Evolutionary conservation across 2,888 invertebrate genomes (phyloP).

Genomic region (Acleris literana): DNA sequence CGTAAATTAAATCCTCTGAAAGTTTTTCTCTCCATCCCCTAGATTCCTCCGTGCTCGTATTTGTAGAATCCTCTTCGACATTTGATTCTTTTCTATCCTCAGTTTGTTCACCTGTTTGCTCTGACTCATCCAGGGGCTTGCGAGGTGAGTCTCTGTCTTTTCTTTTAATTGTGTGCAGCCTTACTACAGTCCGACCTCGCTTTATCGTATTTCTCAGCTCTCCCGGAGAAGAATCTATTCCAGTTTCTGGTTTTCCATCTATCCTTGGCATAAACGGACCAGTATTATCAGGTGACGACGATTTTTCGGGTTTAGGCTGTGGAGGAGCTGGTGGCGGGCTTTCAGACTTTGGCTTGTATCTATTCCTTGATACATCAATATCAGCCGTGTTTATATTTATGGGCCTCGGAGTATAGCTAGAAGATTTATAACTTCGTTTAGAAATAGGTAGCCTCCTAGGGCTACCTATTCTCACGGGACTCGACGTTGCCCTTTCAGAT

Average conservation of each 20-base stretch:
- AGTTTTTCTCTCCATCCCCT: conserved; percentile 85
- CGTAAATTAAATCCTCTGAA: conserved; percentile 81
- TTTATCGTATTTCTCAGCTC: conserved; percentile 84
- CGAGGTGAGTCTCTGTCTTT: conserved; percentile 78
- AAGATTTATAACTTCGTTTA: conserved; percentile 74
- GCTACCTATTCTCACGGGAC: conserved; percentile 71
- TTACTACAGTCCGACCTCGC: conserved; percentile 89
- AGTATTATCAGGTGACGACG: conserved; percentile 63
- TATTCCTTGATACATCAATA: conserved; percentile 91
- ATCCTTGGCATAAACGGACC: conserved; percentile 74
- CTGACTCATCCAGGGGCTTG: conserved; percentile 53
- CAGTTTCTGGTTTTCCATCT: conserved; percentile 73
- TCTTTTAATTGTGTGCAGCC: conserved; percentile 86
- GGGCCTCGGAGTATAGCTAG: conserved; percentile 82
- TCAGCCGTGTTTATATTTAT: conserved; percentile 92
- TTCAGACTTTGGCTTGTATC: conserved; percentile 73
- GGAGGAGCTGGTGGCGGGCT: conserved; percentile 46
- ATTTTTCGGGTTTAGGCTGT: conserved; percentile 43
- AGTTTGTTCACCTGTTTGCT: conserved; percentile 4
- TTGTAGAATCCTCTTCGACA: conserved; percentile 31
- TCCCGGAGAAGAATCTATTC: conserved; percentile 73
- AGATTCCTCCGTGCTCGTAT: conserved; percentile 40
- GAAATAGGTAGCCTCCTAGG: conserved; percentile 77
- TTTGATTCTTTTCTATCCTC: conserved; percentile 21
- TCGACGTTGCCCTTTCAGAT: conserved; percentile 72